These are phyloP conservation scores for Nasua narica DNA, from an alignment of 2,797 vertebrate species.

Conservation along the genomic window DNA sequence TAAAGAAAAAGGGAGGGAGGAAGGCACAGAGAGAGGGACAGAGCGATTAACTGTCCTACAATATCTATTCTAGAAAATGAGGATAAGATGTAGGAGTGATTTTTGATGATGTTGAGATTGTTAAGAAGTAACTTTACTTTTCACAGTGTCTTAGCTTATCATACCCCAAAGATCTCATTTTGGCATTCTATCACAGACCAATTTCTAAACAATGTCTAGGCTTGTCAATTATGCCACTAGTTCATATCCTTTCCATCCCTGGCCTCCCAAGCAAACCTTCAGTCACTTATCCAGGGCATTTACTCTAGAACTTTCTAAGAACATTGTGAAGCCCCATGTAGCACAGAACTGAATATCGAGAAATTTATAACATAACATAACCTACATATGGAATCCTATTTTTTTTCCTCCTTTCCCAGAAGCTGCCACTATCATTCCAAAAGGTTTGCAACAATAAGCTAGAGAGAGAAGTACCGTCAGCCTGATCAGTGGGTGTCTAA, in stretches of 20 bases:
- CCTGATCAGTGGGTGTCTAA: not conserved
- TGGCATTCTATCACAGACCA: not conserved
- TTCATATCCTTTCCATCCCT: not conserved
- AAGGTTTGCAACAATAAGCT: slow-evolving; percentile 11
- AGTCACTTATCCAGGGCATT: not conserved
- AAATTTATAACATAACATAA: not conserved
- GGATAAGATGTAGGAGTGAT: not conserved
- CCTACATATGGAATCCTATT: not conserved
- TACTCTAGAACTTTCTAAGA: not conserved
- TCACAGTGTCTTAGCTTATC: not conserved
- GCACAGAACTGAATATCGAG: not conserved
- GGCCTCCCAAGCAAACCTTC: not conserved
- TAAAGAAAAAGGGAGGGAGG: not conserved
- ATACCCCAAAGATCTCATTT: not conserved
- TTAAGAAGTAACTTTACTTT: not conserved
- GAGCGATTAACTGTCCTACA: not conserved
- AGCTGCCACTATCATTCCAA: not conserved
- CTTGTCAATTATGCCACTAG: not conserved
- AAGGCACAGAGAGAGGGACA: not conserved
- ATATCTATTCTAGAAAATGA: not conserved
- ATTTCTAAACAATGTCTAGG: not conserved
- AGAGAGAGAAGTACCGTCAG: not conserved
- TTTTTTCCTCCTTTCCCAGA: not conserved
- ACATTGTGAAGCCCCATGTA: not conserved
- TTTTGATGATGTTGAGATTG: not conserved